Evolutionary conservation across 2,113 vertebrate species (phyloP), one percentile per base, ranked within the genome.

Genomic region (Pionites leucogaster): DNA sequence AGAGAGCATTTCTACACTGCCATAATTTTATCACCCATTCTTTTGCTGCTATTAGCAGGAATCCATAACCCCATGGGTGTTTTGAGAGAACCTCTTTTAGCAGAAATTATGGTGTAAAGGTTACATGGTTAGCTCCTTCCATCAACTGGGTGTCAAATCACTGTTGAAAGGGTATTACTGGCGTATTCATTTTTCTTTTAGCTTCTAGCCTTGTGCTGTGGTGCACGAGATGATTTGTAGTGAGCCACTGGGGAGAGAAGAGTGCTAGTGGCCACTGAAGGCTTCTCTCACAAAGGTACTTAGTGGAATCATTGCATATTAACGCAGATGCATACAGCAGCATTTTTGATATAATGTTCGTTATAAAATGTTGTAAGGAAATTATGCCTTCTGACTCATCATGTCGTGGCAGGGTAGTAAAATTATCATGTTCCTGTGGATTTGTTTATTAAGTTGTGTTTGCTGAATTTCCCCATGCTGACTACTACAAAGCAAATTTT

Each of bases 121-220:
- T 98, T 97, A 96, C 79, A 46, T 52, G 71, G 90, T 97, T 93
- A 95, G 96, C 95, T 98, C 79, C 84, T 97, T 96, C 97, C 95
- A 96, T 98, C 98, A 98, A 93, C 84, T 70, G 62, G 94, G 98
- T 98, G 98, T 98, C 98, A 98, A 97, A 97, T 98, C 97, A 96
- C 88, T 96, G 93, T 97, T 72, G 20, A 87, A 97, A 97, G 94
- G 97, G 97, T 98, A 98, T 98, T 96, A 96, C 97, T 39, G 49
- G 63, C 35, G 79, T 93, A 65, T 97, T 97, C 95, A 82, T 95
- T 96, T 92, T 92, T 97, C 92, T 95, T 97, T 92, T 67, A 93
- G 89, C 97, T 97, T 91, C 96, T 86, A 96, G 96, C 95, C 47
- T 82, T 67, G 68, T 70, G 81, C 94, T 82, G 80, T 64, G 75